These are phyloP conservation scores for Pissodes strobi DNA, from an alignment of 1,140 invertebrate genomes.

Conservation along the genomic window DNA sequence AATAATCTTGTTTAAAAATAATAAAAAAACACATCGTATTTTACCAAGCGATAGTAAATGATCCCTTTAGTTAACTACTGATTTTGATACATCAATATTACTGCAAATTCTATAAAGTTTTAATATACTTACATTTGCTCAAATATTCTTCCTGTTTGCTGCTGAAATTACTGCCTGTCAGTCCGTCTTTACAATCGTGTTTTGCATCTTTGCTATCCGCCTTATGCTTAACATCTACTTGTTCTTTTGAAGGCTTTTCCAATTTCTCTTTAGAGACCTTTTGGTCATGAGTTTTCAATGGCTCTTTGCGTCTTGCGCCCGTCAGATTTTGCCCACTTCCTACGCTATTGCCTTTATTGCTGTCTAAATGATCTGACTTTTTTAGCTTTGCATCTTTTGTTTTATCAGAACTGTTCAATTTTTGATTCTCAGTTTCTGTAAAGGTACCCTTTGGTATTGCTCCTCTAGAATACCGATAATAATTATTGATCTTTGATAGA, in stretches of 20 bases:
- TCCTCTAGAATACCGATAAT: conserved; percentile 4
- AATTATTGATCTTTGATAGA: background rate
- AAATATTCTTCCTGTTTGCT: conserved; percentile 11
- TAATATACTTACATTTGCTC: conserved; percentile 15
- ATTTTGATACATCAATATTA: no score
- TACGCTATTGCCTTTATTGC: conserved; percentile 11
- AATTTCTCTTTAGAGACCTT: conserved; percentile 11
- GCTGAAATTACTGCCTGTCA: background rate
- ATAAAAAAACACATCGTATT: no score
- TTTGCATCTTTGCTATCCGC: conserved; percentile 13
- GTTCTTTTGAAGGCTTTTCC: background rate
- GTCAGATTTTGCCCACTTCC: conserved; percentile 4
- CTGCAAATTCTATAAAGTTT: background rate
- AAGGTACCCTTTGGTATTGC: conserved; percentile 10
- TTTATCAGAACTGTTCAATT: background rate
- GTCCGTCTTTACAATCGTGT: conserved; percentile 26
- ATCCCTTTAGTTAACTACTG: no score
- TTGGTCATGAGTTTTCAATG: conserved; percentile 17
- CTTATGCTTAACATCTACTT: conserved; percentile 11
- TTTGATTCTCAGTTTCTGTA: background rate
- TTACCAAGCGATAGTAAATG: no score
- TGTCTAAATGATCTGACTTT: background rate
- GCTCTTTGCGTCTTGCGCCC: conserved; percentile 7
- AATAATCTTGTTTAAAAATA: no score
- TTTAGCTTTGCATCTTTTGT: conserved; percentile 6